Evolutionary conservation across 2,888 invertebrate genomes (phyloP), one percentile per base, ranked within the genome.

Genomic region (Oithona nana): DNA sequence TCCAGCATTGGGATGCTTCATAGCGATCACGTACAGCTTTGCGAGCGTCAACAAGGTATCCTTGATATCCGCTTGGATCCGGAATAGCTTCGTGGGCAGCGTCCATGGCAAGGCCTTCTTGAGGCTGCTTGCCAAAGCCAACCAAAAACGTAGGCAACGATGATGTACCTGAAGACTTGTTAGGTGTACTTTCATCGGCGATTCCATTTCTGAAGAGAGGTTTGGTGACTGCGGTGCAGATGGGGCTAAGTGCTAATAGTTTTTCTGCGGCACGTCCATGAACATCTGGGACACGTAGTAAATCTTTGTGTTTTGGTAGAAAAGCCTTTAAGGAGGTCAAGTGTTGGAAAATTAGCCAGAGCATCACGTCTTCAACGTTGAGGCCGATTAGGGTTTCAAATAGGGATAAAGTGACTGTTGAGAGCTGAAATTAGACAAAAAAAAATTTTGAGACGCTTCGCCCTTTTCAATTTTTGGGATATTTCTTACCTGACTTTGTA

Each of bases 341-440:
- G 71, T 90, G 83, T 71, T 87, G 88, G 71, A 88, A 82, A 56
- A 92, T 80, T 57, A 95, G 76, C 71, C 93, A 90, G 68, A 92
- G 76, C 87, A 97, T 88, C 55, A 95, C 82, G 73, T 97, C 97
- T 74, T 97, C 97, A 75, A 92, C 94, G 74, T 93, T 88, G 65
- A 95, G 76, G 69, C 88, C 85, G 60, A 95, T 79, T 65, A 97
- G 76, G 0, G 92, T 90, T 72, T 90, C 86, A 74, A 97, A 88
- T 13, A 97, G 75, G 0, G 89, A 84, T 68, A 97, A 75, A 0
- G 94, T 87, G 11, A 93, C 89, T 69, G 93, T 79, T 66, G 90
- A 88, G 20, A 87, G 74, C 81, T 84, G 65, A 65, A 63, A 64
- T 8, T 61, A 30, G 30, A 31, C 59, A 11, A 11, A 39, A 39